A percentile compares a stretch with the other conserved stretches of the same genome.
These are phyloP conservation scores for Leptopilina clavipes DNA, from an alignment of 1,140 invertebrate species.

Conservation along the genomic window DNA sequence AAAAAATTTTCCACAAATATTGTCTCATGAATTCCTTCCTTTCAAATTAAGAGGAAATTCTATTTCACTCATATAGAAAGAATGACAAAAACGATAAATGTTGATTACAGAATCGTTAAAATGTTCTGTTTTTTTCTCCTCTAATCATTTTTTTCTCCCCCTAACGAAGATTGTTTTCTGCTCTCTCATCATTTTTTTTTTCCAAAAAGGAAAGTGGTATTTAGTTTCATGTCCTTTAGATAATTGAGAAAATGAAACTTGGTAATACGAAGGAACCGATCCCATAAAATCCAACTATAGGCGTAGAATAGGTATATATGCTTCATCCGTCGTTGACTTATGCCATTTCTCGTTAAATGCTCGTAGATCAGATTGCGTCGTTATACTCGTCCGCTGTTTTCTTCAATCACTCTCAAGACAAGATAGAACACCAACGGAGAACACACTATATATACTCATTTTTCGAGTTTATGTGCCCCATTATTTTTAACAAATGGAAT, in stretches of 20 bases:
- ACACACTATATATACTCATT: neutral
- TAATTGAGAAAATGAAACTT: neutral
- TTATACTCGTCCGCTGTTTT: conserved; percentile 21
- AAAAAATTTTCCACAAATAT: no score
- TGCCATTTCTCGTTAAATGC: conserved; percentile 63
- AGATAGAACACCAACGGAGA: conserved; percentile 18
- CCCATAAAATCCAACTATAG: conserved; percentile 52
- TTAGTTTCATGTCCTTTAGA: neutral
- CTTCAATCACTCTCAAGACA: conserved; percentile 10
- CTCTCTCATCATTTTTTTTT: neutral
- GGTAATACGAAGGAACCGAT: conserved; percentile 34
- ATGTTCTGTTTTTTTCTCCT: no score
- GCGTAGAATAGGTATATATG: neutral
- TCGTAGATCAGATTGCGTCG: conserved; percentile 52
- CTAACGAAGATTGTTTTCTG: neutral
- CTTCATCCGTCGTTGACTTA: conserved; percentile 55
- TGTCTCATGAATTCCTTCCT: no score
- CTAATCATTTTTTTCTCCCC: neutral
- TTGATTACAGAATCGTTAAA: no score
- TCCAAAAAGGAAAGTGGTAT: conserved; percentile 7
- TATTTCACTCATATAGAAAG: no score
- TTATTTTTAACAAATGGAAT: conserved; percentile 17
- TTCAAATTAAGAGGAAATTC: no score
- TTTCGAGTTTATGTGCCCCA: conserved; percentile 15
- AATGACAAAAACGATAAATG: no score